Conservation (phyloP, 1,140 invertebrate genomes). For the Tenebrio molitor region DNA sequence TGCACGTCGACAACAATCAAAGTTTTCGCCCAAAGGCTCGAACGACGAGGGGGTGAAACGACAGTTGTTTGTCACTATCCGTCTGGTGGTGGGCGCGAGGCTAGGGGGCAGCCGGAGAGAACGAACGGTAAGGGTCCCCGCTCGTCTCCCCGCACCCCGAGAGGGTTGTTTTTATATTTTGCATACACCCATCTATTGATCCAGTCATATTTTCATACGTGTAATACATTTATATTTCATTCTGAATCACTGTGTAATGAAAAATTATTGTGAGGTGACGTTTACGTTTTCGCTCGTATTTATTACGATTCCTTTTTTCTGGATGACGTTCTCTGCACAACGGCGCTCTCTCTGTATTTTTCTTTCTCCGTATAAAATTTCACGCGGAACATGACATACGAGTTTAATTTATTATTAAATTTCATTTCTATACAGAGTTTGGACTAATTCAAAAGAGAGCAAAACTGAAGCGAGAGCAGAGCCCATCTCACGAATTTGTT, state of each 20-base stretch:
- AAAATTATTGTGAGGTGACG: conserved; percentile 55
- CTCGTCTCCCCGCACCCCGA: conserved; percentile 28
- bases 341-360: conserved; percentile 13
- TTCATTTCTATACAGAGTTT: conserved; percentile 46
- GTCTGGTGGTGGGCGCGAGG: conserved; percentile 48
- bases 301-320: conserved; percentile 45
- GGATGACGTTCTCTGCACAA: conserved; percentile 41
- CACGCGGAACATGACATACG: conserved; percentile 39
- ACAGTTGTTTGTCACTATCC: conserved; percentile 58
- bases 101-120: conserved; percentile 46
- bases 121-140: conserved; percentile 45
- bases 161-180: conserved; percentile 60
- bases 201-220: conserved; percentile 57
- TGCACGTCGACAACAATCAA: conserved; percentile 50
- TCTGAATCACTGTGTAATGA: conserved; percentile 54
- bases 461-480: conserved; percentile 16
- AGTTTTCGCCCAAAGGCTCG: conserved; percentile 50
- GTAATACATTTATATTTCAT: conserved; percentile 58
- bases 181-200: conserved; percentile 57
- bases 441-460: conserved; percentile 34
- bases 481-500: conserved; percentile 3
- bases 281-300: conserved; percentile 53
- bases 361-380: conserved; percentile 38
- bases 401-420: conserved; percentile 48
- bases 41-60: conserved; percentile 53